Base-by-base conservation (phyloP, 2,888 invertebrate genomes). In the Lithodes maja region DNA sequence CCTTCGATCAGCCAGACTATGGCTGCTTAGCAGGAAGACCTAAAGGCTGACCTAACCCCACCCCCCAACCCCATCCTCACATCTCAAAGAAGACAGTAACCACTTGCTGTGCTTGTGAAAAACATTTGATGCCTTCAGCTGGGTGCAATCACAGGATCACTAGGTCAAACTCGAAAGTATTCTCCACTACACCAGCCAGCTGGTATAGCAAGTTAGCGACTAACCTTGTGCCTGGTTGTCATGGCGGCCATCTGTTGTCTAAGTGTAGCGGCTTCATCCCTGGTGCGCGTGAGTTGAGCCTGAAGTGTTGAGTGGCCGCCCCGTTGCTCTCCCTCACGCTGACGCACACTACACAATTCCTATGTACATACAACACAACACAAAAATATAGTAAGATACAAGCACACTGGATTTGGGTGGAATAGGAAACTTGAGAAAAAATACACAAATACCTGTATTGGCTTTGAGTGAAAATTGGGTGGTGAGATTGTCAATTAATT, bases 281-380 rank as follows among this genome's bases (percentile, higher is more conserved):
- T 54, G n/a, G 84, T 55, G 12, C 85, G 74, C 1, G 85, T 85
- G 17, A 88, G 80, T 50, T 88, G 88, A 9, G 85, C 85, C 17
- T 84, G 81, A 9, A 74, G 69, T 33, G 80, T 74, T 17, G 80
- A 54, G 74, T 79, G 79, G 9, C 50, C 49, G 50, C 80, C 74
- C n/a, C 74, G 55, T n/a, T 49, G 80, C 49, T 81, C 75, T 15
- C 61, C 49, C 15, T 81, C 80, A 33, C 88, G 54, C n/a, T 85
- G 85, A 2, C 17, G 54, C 49, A 15, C 17, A 68, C 74, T 74
- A 1, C 75, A 54, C 54, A 86, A n/a, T 50, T 86, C 86, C 86
- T 86, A 61, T 50, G 74, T 74, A 81, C 1, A 50, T 12, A 61
- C 61, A 61, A 33, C 33, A 33, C 33, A 33, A 33, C 33, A 33